A percentile compares a stretch with the other conserved stretches of the same genome.
Conservation (phyloP, 2,888 invertebrate species). For the Cinara cedri region DNA sequence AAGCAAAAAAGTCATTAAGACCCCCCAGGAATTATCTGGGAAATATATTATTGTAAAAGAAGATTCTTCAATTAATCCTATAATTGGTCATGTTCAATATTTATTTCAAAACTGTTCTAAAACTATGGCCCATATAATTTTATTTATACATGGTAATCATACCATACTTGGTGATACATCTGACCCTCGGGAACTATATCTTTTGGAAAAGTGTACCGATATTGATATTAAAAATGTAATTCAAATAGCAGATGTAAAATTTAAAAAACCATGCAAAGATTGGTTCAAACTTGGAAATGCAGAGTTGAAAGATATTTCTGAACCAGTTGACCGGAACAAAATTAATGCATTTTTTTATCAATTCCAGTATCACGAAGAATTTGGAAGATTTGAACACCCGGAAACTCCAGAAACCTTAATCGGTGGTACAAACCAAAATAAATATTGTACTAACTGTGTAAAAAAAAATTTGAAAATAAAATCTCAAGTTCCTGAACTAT, state of each 20-base stretch:
- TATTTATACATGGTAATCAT: slow-evolving; percentile 70
- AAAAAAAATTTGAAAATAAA: neutral
- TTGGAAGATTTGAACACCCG: slow-evolving; percentile 42
- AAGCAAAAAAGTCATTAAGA: no score
- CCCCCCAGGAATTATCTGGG: slow-evolving; percentile 6
- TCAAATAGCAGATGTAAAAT: slow-evolving; percentile 20
- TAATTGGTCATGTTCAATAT: slow-evolving; percentile 35
- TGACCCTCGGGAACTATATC: slow-evolving; percentile 76
- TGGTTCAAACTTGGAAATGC: slow-evolving; percentile 39
- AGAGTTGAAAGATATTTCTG: slow-evolving; percentile 35
- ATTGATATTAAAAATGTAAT: slow-evolving; percentile 24
- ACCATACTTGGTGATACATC: slow-evolving; percentile 82
- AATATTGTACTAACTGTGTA: slow-evolving; percentile 39
- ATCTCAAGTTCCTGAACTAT: neutral
- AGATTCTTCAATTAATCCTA: neutral
- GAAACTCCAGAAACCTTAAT: no score
- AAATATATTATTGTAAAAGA: slow-evolving; percentile 29
- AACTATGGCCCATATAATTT: slow-evolving; percentile 27
- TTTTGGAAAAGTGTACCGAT: slow-evolving; percentile 60
- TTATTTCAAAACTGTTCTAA: slow-evolving; percentile 7
- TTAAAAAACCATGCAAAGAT: slow-evolving; percentile 35
- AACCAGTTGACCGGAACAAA: slow-evolving; percentile 34
- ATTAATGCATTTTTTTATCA: slow-evolving; percentile 42
- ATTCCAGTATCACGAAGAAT: slow-evolving; percentile 32
- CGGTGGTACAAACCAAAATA: neutral